Percentiles rank a stretch among this genome's conserved stretches.
phyloP scores from a whole-genome alignment of 2,113 vertebrate species.

The Syngnathus typhle region DNA sequence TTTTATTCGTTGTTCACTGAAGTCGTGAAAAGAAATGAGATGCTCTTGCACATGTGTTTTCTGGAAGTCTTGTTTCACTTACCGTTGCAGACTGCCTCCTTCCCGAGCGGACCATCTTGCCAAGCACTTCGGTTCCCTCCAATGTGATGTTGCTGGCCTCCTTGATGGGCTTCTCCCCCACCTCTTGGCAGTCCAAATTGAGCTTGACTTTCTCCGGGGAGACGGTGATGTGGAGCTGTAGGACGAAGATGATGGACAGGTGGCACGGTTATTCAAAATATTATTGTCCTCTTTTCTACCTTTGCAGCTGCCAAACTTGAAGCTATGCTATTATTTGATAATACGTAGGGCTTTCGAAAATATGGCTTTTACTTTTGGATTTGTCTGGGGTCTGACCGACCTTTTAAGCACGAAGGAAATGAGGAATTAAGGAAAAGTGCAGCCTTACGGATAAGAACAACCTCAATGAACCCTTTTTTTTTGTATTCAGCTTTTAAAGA shows the following conservation, averaged over 20 bases:
- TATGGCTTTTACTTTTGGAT: conserved; percentile 15
- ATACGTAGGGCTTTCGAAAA: conserved; percentile 27
- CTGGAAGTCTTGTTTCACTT: conserved; percentile 56
- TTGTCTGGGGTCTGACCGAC: conserved; percentile 20
- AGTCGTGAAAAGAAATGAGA: conserved; percentile 27
- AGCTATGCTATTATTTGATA: conserved; percentile 31
- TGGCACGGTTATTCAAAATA: conserved; percentile 19
- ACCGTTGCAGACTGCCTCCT: conserved; percentile 88
- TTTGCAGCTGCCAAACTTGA: conserved; percentile 17
- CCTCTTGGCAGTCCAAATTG: conserved; percentile 89
- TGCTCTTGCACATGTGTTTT: conserved; percentile 25
- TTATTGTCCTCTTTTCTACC: conserved; percentile 17
- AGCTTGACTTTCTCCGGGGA: conserved; percentile 88
- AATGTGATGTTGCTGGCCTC: conserved; percentile 87
- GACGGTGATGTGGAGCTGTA: conserved; percentile 86
- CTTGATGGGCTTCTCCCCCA: conserved; percentile 88
- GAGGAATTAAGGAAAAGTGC: conserved; percentile 17
- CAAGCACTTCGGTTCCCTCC: conserved; percentile 92
- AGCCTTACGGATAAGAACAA: conserved; percentile 20
- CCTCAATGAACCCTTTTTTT: conserved; percentile 22
- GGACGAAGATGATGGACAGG: conserved; percentile 36
- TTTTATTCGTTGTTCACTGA: neutral
- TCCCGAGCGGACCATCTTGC: conserved; percentile 77
- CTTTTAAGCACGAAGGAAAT: conserved; percentile 21
- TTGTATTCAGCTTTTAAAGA: conserved; percentile 27